These are phyloP conservation scores for Odontamblyopus lacepedii DNA, from an alignment of 2,797 vertebrate species.

Conservation along the genomic window DNA sequence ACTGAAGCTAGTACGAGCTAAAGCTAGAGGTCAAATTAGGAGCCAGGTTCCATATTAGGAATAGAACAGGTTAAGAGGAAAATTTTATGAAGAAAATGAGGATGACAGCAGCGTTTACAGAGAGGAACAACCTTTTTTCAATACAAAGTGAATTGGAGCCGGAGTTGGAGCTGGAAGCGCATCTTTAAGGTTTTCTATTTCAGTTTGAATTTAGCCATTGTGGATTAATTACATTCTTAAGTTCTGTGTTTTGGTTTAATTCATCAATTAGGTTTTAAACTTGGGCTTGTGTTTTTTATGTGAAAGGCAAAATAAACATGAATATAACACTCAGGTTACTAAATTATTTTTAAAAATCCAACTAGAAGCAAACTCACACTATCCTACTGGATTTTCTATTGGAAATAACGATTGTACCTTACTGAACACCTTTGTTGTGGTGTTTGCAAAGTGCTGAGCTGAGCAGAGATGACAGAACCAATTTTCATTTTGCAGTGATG, in stretches of 20 bases:
- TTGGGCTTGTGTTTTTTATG: neutral
- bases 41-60: too few species aligned
- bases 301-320: neutral
- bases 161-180: too few species aligned
- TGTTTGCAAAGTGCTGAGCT: neutral
- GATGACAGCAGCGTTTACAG: too few species aligned
- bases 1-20: too few species aligned
- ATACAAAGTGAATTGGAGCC: too few species aligned
- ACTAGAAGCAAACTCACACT: neutral
- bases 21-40: too few species aligned
- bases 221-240: too few species aligned
- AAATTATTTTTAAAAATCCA: neutral
- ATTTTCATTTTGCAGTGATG: neutral
- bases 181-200: neutral
- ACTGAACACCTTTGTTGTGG: neutral
- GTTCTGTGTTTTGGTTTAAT: neutral
- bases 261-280: neutral
- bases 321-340: neutral
- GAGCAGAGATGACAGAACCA: neutral
- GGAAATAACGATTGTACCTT: neutral
- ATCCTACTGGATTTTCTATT: neutral
- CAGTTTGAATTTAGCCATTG: neutral
- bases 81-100: too few species aligned
- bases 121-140: too few species aligned
- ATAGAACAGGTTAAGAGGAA: too few species aligned